Evolutionary conservation across 2,797 vertebrate genomes (phyloP), one percentile per base, ranked within the genome.

Genomic region (Chloroceryle inda): DNA sequence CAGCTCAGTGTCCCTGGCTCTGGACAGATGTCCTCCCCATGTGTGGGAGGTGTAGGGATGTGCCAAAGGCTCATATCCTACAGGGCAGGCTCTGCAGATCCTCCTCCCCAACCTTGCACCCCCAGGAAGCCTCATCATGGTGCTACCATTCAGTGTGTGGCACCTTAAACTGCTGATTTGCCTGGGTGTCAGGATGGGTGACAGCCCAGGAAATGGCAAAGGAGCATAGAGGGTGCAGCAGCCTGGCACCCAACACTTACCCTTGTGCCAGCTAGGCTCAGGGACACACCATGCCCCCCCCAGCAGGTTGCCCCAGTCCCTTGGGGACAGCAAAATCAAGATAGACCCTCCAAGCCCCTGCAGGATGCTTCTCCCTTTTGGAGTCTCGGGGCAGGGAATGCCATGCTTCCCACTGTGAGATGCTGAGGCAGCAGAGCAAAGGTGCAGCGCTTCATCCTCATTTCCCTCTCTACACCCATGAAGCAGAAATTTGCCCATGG

Each of bases 401-500:
- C 47, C 2, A 0, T 8, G 31, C 58, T 94, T 63, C 63, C 67
- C 61, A 37, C 22, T 0, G 1, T 0, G 3, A 74, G 78, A 7
- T 2, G 45, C 88, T 94, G 94, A 79, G 1, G 68, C 93, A 92
- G 95, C 92, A 62, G 88, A 91, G 71, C 89, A 72, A 55, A 83
- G 66, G 58, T 81, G 50, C 77, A 3, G 83, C 9, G 4, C 92
- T 89, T 82, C 13, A 33, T 82, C 92, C 86, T 79, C 80, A 44
- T 96, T 97, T 96, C 83, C 85, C 76, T 92, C 71, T 47, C 87
- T 26, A 53, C 95, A 56, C 88, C 79, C 69, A 16, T 6, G 17
- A 87, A 95, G 59, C 8, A 2, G 77, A 92, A 94, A 93, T 95
- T 69, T 94, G 71, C 95, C 85, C 93, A 11, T 37, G 89, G 92